phyloP scores from a whole-genome alignment of 2,113 vertebrate species.

The Nothobranchius kuhntae region DNA sequence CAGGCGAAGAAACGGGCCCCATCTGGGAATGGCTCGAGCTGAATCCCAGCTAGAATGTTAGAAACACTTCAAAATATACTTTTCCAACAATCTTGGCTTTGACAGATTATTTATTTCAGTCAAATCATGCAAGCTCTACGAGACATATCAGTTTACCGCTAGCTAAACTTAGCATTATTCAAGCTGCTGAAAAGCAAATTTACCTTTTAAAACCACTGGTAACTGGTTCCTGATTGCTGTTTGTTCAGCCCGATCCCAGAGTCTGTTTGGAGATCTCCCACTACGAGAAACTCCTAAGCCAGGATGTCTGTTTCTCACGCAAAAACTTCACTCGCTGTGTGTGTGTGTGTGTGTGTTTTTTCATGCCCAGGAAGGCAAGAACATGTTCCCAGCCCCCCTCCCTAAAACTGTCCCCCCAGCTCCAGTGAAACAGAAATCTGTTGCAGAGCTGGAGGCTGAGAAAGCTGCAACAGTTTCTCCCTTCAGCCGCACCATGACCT shows the following conservation, averaged over 20 bases:
- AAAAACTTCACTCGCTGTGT: slow-evolving; percentile 17
- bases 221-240: slow-evolving; percentile 61
- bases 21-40: slow-evolving; percentile 46
- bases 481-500: slow-evolving; percentile 74
- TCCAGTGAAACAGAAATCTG: slow-evolving; percentile 66
- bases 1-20: slow-evolving; percentile 44
- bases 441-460: slow-evolving; percentile 71
- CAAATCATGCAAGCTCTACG: slow-evolving; percentile 51
- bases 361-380: slow-evolving; percentile 73
- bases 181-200: slow-evolving; percentile 50
- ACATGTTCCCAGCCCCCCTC: slow-evolving; percentile 78
- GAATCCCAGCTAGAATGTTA: slow-evolving; percentile 51
- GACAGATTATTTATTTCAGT: slow-evolving; percentile 64
- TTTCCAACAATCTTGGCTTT: slow-evolving; percentile 56
- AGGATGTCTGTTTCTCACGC: slow-evolving; percentile 62
- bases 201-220: slow-evolving; percentile 50
- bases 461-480: slow-evolving; percentile 67
- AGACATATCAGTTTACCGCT: slow-evolving; percentile 57
- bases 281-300: slow-evolving; percentile 24
- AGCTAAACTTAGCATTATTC: slow-evolving; percentile 51
- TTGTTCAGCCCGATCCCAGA: slow-evolving; percentile 47
- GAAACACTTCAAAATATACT: slow-evolving; percentile 58
- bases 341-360: background rate
- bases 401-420: slow-evolving; percentile 63
- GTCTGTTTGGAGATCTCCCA: slow-evolving; percentile 36